These are phyloP conservation scores for Vultur gryphus DNA, from an alignment of 2,797 vertebrate genomes.

Conservation along the genomic window DNA sequence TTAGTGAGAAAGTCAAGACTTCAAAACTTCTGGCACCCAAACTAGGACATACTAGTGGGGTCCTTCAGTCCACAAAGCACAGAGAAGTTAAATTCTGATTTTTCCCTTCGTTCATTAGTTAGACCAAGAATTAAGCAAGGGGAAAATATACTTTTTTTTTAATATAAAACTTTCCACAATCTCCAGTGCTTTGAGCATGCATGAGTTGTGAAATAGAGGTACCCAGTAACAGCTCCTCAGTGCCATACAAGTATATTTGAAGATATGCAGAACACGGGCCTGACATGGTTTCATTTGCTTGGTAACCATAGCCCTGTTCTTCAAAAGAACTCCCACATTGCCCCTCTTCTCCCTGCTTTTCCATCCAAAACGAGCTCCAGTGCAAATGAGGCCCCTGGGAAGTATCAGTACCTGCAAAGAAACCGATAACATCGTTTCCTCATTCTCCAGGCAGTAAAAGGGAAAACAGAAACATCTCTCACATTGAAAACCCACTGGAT, in stretches of 20 bases:
- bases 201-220: neutral
- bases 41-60: no score
- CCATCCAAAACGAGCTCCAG: neutral
- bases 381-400: neutral
- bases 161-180: neutral
- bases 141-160: neutral
- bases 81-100: neutral
- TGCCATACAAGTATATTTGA: neutral
- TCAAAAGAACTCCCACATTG: neutral
- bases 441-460: neutral
- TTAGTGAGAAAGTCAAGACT: neutral
- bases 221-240: neutral
- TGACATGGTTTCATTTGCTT: neutral
- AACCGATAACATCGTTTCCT: neutral
- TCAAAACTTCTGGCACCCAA: neutral
- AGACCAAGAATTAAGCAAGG: neutral
- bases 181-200: neutral
- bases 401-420: neutral
- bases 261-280: rapidly evolving
- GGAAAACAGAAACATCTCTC: neutral
- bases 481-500: neutral
- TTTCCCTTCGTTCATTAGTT: neutral
- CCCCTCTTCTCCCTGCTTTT: neutral
- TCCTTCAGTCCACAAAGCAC: neutral
- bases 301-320: neutral